Conservation (phyloP, 2,888 invertebrate species). For the Epistrophe eligans region DNA sequence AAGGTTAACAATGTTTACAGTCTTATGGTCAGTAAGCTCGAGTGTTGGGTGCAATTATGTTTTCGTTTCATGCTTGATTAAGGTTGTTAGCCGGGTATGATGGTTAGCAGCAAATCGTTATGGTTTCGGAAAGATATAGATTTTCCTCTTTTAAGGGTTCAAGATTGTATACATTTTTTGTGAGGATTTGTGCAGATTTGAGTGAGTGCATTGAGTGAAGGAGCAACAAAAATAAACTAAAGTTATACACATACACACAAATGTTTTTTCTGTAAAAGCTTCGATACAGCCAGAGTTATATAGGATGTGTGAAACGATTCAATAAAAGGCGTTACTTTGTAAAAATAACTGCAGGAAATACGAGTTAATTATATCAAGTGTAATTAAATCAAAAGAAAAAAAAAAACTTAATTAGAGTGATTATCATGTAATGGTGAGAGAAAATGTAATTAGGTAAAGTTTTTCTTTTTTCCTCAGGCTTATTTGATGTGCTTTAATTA, state of each 20-base stretch:
- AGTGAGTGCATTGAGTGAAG: not conserved
- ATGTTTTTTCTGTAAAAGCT: not conserved
- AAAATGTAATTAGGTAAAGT: not conserved
- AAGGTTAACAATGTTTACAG: constrained; percentile 60
- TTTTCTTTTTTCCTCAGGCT: not conserved
- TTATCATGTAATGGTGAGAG: not conserved
- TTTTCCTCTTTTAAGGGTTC: constrained; percentile 11
- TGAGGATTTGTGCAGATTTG: constrained; percentile 11
- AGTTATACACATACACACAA: not conserved
- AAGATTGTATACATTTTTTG: not conserved
- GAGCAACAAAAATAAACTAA: not conserved
- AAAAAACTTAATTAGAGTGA: constrained; percentile 3
- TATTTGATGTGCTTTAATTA: not conserved
- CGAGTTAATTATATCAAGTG: not conserved
- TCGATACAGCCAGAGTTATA: not conserved
- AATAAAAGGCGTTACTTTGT: constrained; percentile 5
- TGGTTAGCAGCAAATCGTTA: constrained; percentile 45
- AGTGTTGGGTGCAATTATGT: constrained; percentile 57
- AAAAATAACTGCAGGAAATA: constrained; percentile 1
- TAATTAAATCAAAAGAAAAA: constrained; percentile 1
- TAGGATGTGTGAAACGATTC: constrained; percentile 13
- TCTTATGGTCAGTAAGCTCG: constrained; percentile 46
- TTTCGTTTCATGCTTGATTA: constrained; percentile 61
- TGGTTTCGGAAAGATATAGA: constrained; percentile 17
- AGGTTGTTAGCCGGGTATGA: constrained; percentile 45